Percentiles rank a stretch among this genome's conserved stretches.
Evolutionary conservation across 2,113 vertebrate genomes (phyloP).

Genomic region (Porphyrio hochstetteri): DNA sequence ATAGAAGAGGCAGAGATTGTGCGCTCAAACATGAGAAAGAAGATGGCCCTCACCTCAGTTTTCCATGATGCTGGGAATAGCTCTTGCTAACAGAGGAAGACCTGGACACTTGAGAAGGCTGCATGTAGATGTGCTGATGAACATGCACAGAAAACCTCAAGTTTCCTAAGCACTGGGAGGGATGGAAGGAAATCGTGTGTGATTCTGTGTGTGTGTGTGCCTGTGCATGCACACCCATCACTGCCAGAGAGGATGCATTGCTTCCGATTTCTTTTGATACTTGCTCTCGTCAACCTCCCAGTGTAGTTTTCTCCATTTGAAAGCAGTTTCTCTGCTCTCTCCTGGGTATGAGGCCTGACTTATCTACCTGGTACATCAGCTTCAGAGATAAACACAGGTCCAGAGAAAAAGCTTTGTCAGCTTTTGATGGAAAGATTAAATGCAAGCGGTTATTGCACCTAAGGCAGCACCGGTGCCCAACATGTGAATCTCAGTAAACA

Average conservation of each 20-base stretch:
- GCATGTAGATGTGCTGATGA: background rate
- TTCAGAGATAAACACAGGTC: background rate
- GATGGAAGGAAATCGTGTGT: background rate
- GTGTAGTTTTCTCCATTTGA: background rate
- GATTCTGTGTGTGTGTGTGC: too few species aligned
- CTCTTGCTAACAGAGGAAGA: background rate
- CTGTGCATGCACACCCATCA: background rate
- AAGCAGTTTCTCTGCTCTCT: background rate
- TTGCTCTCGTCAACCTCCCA: background rate
- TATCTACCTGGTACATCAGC: background rate
- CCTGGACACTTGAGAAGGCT: background rate
- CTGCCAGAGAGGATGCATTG: background rate
- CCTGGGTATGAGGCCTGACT: background rate
- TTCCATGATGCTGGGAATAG: background rate
- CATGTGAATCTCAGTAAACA: background rate
- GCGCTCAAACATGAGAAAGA: background rate
- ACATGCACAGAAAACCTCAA: background rate
- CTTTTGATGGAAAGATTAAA: slow-evolving; percentile 47
- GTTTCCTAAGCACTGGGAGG: background rate
- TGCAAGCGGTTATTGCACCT: background rate
- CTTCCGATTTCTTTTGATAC: background rate
- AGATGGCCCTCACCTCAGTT: background rate
- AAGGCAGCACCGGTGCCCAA: background rate
- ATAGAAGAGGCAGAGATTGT: background rate
- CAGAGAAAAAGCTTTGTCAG: slow-evolving; percentile 37